phyloP scores from a whole-genome alignment of 2,888 invertebrate genomes.

The Pandemis corylana region DNA sequence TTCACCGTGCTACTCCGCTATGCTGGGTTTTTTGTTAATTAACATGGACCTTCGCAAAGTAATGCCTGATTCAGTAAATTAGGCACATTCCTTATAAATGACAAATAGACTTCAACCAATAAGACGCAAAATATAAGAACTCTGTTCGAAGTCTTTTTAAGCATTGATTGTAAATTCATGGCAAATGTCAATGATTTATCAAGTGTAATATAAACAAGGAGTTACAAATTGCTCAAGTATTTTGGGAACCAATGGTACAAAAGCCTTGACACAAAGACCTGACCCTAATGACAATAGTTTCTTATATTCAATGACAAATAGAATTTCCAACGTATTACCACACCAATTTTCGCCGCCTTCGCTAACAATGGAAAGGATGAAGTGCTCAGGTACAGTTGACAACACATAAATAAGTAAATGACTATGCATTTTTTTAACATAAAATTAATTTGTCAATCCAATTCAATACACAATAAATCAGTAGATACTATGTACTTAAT shows the following conservation, averaged over 20 bases:
- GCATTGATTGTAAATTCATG: too few species aligned
- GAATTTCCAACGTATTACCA: conserved; percentile 36
- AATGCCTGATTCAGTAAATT: too few species aligned
- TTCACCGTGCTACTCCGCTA: too few species aligned
- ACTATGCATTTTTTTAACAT: background rate
- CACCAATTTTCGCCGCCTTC: conserved; percentile 36
- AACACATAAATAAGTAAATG: background rate
- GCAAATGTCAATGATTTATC: background rate
- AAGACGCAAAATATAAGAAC: too few species aligned
- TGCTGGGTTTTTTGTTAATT: background rate
- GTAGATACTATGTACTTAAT: too few species aligned
- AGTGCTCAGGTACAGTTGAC: background rate
- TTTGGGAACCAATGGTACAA: conserved; percentile 15
- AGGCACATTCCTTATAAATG: too few species aligned
- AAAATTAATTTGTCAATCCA: background rate
- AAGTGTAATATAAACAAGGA: background rate
- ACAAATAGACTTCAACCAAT: too few species aligned
- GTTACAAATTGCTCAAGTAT: background rate
- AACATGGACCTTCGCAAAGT: too few species aligned
- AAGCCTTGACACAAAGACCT: conserved; percentile 41
- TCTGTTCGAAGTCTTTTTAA: too few species aligned
- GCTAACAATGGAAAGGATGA: conserved; percentile 18
- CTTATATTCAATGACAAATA: conserved; percentile 35
- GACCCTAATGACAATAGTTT: conserved; percentile 40
- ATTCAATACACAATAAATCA: background rate